Percentiles rank a stretch among this genome's conserved stretches.
Conservation (phyloP, 1,140 invertebrate species). For the Drosophila pseudoananassae region DNA sequence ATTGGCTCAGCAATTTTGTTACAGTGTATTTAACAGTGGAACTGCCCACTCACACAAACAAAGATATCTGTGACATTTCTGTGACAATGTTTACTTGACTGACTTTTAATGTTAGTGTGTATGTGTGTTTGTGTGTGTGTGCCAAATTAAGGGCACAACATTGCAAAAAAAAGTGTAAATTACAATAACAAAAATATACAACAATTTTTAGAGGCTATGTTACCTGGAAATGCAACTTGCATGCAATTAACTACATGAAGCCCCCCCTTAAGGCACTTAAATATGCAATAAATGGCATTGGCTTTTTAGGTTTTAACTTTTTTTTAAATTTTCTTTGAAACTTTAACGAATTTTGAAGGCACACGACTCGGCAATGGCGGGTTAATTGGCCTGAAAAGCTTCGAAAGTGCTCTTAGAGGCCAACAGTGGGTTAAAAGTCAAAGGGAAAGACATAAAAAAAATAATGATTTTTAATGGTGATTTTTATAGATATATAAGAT, state of each 20-base stretch:
- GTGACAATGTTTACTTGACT: background rate
- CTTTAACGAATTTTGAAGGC: background rate
- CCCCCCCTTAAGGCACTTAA: background rate
- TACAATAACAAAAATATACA: conserved; percentile 1
- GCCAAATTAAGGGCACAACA: conserved; percentile 32
- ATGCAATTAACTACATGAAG: conserved; percentile 18
- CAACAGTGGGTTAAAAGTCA: conserved; percentile 12
- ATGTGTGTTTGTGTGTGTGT: background rate
- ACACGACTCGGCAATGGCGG: conserved; percentile 6
- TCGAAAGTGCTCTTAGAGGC: conserved; percentile 20
- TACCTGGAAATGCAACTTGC: conserved; percentile 42
- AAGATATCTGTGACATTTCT: no score
- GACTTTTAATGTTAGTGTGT: background rate
- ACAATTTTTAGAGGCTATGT: no score
- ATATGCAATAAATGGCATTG: background rate
- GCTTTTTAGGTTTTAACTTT: no score
- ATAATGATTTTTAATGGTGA: no score
- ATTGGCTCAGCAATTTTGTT: no score
- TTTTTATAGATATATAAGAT: no score
- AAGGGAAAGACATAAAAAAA: no score
- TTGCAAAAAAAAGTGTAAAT: conserved; percentile 18
- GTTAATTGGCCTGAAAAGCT: conserved; percentile 56
- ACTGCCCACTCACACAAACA: no score
- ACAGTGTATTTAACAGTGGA: no score
- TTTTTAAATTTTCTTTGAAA: background rate